Base-by-base conservation (phyloP, 2,113 vertebrate species). In the Aramus guarauna region DNA sequence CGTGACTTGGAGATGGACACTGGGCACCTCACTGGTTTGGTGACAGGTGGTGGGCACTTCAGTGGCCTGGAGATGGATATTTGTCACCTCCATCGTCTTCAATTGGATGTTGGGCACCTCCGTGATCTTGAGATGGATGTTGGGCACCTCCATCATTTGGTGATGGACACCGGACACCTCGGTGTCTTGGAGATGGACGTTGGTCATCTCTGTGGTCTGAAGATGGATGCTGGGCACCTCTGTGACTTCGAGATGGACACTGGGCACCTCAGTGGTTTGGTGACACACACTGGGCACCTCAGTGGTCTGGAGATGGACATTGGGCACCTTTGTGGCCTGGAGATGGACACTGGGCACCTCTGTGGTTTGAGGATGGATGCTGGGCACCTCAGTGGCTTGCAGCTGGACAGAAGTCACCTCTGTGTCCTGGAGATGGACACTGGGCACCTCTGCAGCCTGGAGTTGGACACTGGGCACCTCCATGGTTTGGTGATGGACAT, bases 291-390 rank as follows among this genome's bases (percentile, higher is more conserved):
- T 34, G 12, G 94, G 58, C 62, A 97, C 82, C 34, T 97, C 97
- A 17, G 39, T 9, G 22, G 22, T 4, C 6, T 64, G 67, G 24
- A 48, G 67, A 39, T 41, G 67, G 29, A 64, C 20, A 0, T 8
- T 14, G 26, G 74, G 9, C 24, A 60, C 55, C 36, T 76, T 43
- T 3, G 41, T 3, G 4, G 93, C 79, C 43, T 97, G 95, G 3
- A 97, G 96, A 50, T 97, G 97, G 39, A 98, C 90, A 0, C 94
- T 74, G 6, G 94, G 68, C 68, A 97, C 82, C 26, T 97, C 96
- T 19, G 14, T 27, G 34, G 14, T 9, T 7, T 64, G 39, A 11
- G 3, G 66, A 14, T 79, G 66, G 56, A 71, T 1, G 3, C 4
- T 43, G 21, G 73, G 6, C 32, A 77, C 45, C 63, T 87, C 73